Evolutionary conservation across 2,888 invertebrate species (phyloP).

Genomic region (Eristalis pertinax): DNA sequence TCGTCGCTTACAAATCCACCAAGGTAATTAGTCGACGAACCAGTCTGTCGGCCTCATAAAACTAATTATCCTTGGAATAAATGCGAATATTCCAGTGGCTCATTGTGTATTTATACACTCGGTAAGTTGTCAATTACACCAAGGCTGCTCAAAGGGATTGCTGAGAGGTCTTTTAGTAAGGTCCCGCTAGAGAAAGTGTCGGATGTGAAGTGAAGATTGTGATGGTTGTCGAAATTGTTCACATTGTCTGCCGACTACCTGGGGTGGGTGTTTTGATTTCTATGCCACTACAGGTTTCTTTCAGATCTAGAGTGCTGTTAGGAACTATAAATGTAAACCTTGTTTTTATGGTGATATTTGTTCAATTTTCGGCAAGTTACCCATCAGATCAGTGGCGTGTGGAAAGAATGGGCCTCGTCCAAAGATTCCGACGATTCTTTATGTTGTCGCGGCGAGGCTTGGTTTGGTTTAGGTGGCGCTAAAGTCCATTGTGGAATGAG

Average conservation of each 20-base stretch:
- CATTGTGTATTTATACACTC: not conserved
- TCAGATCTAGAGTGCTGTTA: not conserved
- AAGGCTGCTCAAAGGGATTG: not conserved
- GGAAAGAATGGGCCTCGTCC: no score
- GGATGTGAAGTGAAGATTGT: not conserved
- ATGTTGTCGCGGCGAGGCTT: no score
- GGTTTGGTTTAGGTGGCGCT: no score
- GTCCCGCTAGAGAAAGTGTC: not conserved
- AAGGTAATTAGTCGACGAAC: constrained; percentile 23
- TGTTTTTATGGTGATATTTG: not conserved
- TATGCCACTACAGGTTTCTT: not conserved
- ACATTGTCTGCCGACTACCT: not conserved
- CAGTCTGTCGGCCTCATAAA: constrained; percentile 21
- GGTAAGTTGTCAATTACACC: not conserved
- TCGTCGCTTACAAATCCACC: not conserved
- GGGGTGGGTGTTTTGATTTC: not conserved
- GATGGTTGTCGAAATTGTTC: not conserved
- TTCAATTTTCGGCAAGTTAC: not conserved
- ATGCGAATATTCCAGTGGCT: not conserved
- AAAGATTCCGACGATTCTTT: no score
- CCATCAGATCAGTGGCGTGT: no score
- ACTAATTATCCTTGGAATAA: constrained; percentile 22
- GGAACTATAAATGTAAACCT: not conserved
- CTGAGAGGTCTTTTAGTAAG: not conserved
- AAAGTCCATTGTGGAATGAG: no score